Conservation (phyloP, 2,113 vertebrate genomes). For the Xiphophorus hellerii region DNA sequence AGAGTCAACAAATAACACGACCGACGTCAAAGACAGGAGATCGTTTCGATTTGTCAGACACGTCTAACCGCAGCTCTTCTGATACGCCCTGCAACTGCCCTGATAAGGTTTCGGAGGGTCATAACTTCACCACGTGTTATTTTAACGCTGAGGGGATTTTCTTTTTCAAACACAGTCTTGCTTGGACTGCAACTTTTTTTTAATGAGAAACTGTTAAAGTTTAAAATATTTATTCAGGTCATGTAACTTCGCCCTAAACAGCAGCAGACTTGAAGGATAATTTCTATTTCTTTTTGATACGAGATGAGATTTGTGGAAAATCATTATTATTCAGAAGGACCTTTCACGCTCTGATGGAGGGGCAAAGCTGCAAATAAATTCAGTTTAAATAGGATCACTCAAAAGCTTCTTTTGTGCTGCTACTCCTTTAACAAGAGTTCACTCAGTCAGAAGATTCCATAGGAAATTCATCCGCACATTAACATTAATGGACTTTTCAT, state of each 20-base stretch:
- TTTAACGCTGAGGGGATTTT: not conserved
- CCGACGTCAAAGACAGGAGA: constrained; percentile 20
- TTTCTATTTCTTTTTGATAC: not conserved
- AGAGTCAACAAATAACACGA: constrained; percentile 45
- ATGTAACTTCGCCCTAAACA: not conserved
- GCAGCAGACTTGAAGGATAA: too few relatives aligned
- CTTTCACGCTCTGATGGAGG: not conserved
- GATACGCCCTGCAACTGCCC: constrained; percentile 28
- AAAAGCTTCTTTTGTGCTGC: not conserved
- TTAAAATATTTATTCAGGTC: not conserved
- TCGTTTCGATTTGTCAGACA: constrained; percentile 27
- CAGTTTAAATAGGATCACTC: not conserved
- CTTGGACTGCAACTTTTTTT: not conserved
- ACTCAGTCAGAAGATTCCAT: constrained; percentile 5
- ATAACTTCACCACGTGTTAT: constrained; percentile 2
- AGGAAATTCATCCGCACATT: constrained; percentile 20
- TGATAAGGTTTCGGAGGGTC: constrained; percentile 22
- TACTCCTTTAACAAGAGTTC: constrained; percentile 1
- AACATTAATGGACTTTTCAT: constrained; percentile 14
- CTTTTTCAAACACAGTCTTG: too few relatives aligned
- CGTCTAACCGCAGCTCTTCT: constrained; percentile 7
- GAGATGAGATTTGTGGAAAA: not conserved
- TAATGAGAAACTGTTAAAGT: not conserved
- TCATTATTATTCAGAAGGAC: not conserved
- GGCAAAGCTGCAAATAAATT: not conserved